Conservation (phyloP, 2,797 vertebrate species). For the Phataginus tricuspis region DNA sequence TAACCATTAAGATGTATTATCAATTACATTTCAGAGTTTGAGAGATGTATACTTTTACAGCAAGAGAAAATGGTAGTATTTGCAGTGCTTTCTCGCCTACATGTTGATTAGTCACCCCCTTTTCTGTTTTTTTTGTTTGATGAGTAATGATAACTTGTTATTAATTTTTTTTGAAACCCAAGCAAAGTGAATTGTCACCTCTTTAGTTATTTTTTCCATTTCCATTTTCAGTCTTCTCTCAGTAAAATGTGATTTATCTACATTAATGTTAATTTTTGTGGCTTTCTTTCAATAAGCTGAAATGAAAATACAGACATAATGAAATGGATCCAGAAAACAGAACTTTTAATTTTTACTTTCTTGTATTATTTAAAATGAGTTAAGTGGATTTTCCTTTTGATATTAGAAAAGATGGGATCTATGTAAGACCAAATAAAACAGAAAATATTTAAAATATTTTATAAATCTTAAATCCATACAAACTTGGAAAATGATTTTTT, state of each 20-base stretch:
- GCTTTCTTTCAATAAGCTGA: neutral
- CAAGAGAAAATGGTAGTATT: neutral
- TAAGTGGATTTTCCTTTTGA: neutral
- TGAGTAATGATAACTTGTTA: neutral
- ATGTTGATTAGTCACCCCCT: neutral
- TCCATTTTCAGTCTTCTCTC: constrained; percentile 39
- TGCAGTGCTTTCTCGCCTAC: neutral
- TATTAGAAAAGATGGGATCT: constrained; percentile 22
- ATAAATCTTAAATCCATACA: neutral
- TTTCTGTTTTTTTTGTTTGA: neutral
- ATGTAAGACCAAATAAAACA: neutral
- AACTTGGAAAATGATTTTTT: constrained; percentile 23
- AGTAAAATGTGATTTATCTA: constrained; percentile 20
- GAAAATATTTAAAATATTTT: constrained; percentile 10
- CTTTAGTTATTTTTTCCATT: neutral
- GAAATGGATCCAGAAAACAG: neutral
- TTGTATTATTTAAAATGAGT: constrained; percentile 36
- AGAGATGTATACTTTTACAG: neutral
- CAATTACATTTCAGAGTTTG: constrained; percentile 7
- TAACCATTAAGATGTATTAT: constrained; percentile 38
- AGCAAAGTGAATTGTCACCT: neutral
- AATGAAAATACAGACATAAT: constrained; percentile 32
- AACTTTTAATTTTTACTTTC: constrained; percentile 6
- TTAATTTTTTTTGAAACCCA: neutral
- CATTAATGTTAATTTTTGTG: neutral